Evolutionary conservation across 1,140 invertebrate genomes (phyloP).

Genomic region (Drosophila ananassae): DNA sequence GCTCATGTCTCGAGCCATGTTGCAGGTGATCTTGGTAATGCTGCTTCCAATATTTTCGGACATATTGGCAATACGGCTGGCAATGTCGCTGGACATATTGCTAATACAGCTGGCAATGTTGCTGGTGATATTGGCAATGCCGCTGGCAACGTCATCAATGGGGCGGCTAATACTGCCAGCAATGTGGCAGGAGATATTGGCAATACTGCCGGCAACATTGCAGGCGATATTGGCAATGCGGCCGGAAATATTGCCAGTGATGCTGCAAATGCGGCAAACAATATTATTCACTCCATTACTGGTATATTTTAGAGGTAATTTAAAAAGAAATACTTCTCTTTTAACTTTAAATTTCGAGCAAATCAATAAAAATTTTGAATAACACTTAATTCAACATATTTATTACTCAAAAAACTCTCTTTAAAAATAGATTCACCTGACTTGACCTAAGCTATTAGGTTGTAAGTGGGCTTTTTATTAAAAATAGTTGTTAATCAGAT

Average conservation of each 20-base stretch:
- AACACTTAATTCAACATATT: no score
- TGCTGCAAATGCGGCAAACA: slow-evolving; percentile 5
- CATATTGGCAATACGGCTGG: neutral
- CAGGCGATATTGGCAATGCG: slow-evolving; percentile 5
- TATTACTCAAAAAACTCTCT: neutral
- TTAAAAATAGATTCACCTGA: slow-evolving; percentile 4
- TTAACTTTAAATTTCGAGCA: slow-evolving; percentile 12
- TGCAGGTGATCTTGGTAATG: slow-evolving; percentile 4
- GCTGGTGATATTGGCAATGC: slow-evolving; percentile 13
- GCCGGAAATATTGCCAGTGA: slow-evolving; percentile 3
- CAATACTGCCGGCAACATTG: slow-evolving; percentile 8
- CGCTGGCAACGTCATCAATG: neutral
- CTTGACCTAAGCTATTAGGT: slow-evolving; percentile 37
- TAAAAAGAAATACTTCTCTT: neutral
- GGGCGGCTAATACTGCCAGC: neutral
- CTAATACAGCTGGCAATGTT: neutral
- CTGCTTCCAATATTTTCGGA: slow-evolving; percentile 7
- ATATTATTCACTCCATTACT: slow-evolving; percentile 11
- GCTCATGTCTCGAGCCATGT: slow-evolving; percentile 4
- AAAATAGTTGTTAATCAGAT: slow-evolving; percentile 13
- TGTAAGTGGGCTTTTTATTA: slow-evolving; percentile 25
- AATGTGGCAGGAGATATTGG: slow-evolving; percentile 1
- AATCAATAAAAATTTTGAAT: neutral
- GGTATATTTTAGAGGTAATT: slow-evolving; percentile 7
- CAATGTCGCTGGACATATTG: neutral